Evolutionary conservation across 2,888 invertebrate genomes (phyloP).

Genomic region (Pediacus dermestoides): DNA sequence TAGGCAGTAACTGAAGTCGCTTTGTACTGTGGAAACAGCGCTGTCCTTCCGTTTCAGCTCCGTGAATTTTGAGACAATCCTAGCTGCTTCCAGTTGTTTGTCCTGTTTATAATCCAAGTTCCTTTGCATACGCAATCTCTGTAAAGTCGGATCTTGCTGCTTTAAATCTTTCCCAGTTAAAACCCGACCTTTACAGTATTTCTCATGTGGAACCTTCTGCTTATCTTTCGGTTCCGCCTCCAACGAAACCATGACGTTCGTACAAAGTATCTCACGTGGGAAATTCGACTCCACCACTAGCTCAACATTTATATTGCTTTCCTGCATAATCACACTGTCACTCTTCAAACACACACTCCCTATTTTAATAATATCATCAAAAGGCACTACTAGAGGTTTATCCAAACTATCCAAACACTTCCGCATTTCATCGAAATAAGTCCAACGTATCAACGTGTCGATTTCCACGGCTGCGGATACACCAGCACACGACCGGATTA

Average conservation of each 20-base stretch:
- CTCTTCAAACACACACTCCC: conserved; percentile 41
- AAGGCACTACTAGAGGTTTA: conserved; percentile 44
- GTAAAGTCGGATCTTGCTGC: conserved; percentile 57
- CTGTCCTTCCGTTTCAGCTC: conserved; percentile 67
- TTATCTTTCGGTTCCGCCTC: conserved; percentile 38
- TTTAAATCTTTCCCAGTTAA: conserved; percentile 57
- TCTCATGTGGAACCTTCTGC: conserved; percentile 23
- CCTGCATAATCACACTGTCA: conserved; percentile 54
- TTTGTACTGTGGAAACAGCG: conserved; percentile 30
- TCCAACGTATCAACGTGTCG: conserved; percentile 59
- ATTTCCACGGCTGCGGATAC: conserved; percentile 74
- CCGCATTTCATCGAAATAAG: conserved; percentile 79
- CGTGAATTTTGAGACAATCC: conserved; percentile 64
- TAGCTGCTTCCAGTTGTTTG: conserved; percentile 70
- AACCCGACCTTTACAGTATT: conserved; percentile 50
- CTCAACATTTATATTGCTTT: conserved; percentile 55
- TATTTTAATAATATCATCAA: conserved; percentile 51
- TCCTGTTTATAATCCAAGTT: conserved; percentile 80
- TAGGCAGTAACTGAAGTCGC: conserved; percentile 38
- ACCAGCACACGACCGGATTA: conserved; percentile 59
- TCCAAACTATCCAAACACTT: conserved; percentile 49
- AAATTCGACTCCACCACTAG: conserved; percentile 58
- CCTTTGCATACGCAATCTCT: conserved; percentile 63
- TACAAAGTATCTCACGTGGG: conserved; percentile 64
- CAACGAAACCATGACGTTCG: conserved; percentile 59